phyloP scores from a whole-genome alignment of 2,888 invertebrate species.

The Pilophorus perplexus region DNA sequence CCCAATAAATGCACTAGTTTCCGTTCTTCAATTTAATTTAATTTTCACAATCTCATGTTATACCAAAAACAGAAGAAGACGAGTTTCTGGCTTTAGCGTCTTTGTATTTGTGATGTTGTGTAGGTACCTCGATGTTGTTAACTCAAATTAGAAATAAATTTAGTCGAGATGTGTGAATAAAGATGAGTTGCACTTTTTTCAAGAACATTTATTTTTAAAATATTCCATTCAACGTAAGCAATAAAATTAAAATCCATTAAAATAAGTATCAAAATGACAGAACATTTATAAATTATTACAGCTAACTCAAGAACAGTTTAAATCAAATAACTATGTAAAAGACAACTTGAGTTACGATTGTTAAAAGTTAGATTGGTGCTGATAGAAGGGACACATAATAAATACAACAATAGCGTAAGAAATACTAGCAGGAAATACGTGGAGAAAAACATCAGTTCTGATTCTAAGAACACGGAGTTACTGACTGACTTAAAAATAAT shows the following conservation, averaged over 20 bases:
- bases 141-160: no score
- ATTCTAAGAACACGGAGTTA: conserved; percentile 16
- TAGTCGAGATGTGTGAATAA: no score
- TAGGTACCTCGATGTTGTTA: no score
- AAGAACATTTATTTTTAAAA: conserved; percentile 33
- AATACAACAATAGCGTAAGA: conserved; percentile 9
- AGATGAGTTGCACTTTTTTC: no score
- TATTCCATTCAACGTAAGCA: conserved; percentile 28
- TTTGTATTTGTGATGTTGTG: no score
- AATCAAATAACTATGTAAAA: not conserved
- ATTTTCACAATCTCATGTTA: no score
- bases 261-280: conserved; percentile 34
- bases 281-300: conserved; percentile 38
- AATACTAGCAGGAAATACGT: no score
- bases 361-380: not conserved
- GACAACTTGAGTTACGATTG: not conserved
- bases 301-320: conserved; percentile 14
- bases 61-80: no score
- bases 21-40: no score
- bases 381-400: not conserved
- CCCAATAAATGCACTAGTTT: no score
- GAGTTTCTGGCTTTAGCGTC: no score
- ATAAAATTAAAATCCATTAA: conserved; percentile 25
- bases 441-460: conserved; percentile 1
- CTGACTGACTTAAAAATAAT: conserved; percentile 29